Evolutionary conservation across 2,113 vertebrate genomes (phyloP).

Genomic region (Oryzias curvinotus): DNA sequence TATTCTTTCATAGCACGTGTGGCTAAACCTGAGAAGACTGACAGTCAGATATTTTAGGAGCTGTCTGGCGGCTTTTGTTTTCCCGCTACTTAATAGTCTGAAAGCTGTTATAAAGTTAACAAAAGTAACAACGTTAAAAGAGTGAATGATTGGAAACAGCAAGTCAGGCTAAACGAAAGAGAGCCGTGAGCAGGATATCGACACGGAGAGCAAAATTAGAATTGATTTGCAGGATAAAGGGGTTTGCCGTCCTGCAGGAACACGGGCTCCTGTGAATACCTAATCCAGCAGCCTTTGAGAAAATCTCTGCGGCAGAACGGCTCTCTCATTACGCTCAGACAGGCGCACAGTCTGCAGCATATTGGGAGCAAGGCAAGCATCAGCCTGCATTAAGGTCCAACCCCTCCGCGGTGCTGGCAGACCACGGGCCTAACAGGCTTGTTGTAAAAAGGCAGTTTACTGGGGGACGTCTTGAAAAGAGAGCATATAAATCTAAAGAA

Average conservation of each 20-base stretch:
- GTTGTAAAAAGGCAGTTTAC: slow-evolving; percentile 40
- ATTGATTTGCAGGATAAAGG: slow-evolving; percentile 64
- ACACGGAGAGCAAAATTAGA: slow-evolving; percentile 62
- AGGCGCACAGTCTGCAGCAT: slow-evolving; percentile 54
- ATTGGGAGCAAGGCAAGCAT: slow-evolving; percentile 60
- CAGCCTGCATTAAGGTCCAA: slow-evolving; percentile 60
- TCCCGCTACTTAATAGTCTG: slow-evolving; percentile 2
- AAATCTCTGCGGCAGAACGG: slow-evolving; percentile 60
- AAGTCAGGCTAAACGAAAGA: slow-evolving; percentile 24
- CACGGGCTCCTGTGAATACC: slow-evolving; percentile 62
- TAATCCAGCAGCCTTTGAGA: slow-evolving; percentile 66
- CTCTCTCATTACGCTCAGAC: slow-evolving; percentile 63
- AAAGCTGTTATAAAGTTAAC: slow-evolving; percentile 23
- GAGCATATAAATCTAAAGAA: slow-evolving; percentile 18
- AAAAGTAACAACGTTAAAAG: slow-evolving; percentile 17
- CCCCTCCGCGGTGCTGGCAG: slow-evolving; percentile 43
- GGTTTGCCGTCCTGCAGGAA: slow-evolving; percentile 30
- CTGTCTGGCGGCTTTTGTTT: background rate
- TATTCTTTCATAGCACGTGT: background rate
- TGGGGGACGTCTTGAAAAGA: slow-evolving; percentile 19
- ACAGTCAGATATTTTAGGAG: background rate
- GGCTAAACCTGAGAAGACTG: background rate
- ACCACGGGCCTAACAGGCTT: slow-evolving; percentile 34
- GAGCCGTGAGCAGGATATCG: slow-evolving; percentile 52
- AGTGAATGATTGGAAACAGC: slow-evolving; percentile 34